Conservation (phyloP, 2,797 vertebrate species). For the Dryobates pubescens region DNA sequence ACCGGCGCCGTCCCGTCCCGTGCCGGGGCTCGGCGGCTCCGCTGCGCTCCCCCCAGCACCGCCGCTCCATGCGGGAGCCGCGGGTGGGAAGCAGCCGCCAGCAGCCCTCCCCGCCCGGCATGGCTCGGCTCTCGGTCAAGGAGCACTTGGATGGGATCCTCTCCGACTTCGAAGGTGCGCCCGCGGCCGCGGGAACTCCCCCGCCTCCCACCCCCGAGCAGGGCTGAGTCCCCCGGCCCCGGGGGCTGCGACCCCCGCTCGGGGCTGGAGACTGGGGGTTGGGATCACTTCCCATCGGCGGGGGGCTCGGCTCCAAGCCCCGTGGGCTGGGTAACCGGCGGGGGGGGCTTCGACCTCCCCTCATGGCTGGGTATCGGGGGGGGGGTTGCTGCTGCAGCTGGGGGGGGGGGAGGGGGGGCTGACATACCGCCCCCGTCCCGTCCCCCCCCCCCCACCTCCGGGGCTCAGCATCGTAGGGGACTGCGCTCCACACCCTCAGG, state of each 20-base stretch:
- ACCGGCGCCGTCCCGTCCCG: conserved; percentile 14
- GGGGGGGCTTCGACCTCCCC: neutral
- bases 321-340: too few species aligned
- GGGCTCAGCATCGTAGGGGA: too few species aligned
- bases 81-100: neutral
- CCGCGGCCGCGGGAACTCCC: neutral
- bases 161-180: conserved; percentile 88
- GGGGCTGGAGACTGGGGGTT: neutral
- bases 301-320: too few species aligned
- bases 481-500: too few species aligned
- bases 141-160: conserved; percentile 90
- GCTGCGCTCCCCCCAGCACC: neutral
- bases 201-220: neutral
- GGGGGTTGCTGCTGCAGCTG: too few species aligned
- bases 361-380: neutral
- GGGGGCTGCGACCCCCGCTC: neutral
- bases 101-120: conserved; percentile 50
- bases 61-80: neutral
- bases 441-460: too few species aligned
- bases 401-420: too few species aligned
- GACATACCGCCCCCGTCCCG: too few species aligned
- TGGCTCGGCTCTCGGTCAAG: conserved; percentile 87
- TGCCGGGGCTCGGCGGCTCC: neutral
- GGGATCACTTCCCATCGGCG: too few species aligned
- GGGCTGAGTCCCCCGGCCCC: too few species aligned